Conservation (phyloP, 2,888 invertebrate species). For the Leucophenga maculata region DNA sequence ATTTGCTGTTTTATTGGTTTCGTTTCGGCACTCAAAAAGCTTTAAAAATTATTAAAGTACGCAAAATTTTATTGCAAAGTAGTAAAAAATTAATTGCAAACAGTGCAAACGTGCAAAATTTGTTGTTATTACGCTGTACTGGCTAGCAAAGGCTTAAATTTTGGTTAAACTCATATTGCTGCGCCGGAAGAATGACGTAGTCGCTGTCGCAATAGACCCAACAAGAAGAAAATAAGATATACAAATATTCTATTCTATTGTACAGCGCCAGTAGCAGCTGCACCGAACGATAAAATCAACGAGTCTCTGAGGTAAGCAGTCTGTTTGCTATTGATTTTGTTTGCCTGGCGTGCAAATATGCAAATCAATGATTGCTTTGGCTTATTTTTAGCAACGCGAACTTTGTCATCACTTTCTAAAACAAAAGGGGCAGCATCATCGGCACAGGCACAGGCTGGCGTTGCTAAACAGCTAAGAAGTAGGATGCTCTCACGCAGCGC, state of each 20-base stretch:
- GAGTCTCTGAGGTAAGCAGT: neutral
- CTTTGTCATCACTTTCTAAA: conserved; percentile 3
- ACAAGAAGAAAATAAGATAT: neutral
- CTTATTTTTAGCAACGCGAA: conserved; percentile 14
- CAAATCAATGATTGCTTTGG: neutral
- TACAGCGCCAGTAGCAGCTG: neutral
- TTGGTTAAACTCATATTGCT: too few species aligned
- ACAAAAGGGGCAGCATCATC: neutral
- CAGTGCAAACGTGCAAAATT: too few species aligned
- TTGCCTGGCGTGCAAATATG: neutral
- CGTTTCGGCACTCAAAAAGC: too few species aligned
- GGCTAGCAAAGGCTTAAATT: too few species aligned
- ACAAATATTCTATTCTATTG: neutral
- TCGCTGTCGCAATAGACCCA: neutral
- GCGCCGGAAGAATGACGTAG: conserved; percentile 4
- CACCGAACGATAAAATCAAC: neutral
- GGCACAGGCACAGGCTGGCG: neutral
- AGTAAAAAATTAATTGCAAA: too few species aligned
- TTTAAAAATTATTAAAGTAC: too few species aligned
- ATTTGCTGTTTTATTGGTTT: too few species aligned
- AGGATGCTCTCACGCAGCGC: conserved; percentile 26
- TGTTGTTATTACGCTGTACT: too few species aligned
- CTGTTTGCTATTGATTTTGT: conserved; percentile 17
- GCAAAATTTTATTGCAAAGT: too few species aligned
- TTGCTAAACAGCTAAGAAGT: neutral